These are phyloP conservation scores for Heliothis subflexa DNA, from an alignment of 1,140 invertebrate species.

Conservation along the genomic window DNA sequence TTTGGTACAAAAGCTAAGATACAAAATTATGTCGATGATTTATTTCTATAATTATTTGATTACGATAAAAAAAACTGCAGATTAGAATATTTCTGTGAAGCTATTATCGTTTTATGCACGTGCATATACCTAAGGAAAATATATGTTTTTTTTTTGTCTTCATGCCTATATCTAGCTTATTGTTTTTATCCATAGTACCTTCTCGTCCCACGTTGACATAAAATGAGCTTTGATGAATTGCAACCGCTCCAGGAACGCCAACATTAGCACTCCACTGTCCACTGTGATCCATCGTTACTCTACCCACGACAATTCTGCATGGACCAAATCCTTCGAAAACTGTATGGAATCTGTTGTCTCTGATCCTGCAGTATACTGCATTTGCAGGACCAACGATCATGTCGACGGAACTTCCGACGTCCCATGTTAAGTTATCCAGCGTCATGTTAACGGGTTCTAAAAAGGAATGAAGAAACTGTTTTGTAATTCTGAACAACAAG, in stretches of 20 bases:
- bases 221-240: conserved; percentile 55
- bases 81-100: no score
- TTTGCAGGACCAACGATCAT: conserved; percentile 64
- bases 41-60: no score
- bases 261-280: conserved; percentile 68
- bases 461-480: no score
- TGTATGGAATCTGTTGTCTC: conserved; percentile 41
- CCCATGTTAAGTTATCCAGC: neutral
- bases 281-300: conserved; percentile 56
- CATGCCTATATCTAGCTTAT: neutral
- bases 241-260: conserved; percentile 62
- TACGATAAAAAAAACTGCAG: no score
- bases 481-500: no score
- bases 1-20: no score
- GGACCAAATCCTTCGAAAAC: conserved; percentile 70
- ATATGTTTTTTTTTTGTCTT: no score
- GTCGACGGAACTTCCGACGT: conserved; percentile 42
- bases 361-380: conserved; percentile 67
- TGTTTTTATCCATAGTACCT: conserved; percentile 50
- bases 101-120: no score
- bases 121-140: no score
- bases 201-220: conserved; percentile 54
- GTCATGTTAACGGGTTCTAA: no score
- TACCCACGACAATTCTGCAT: conserved; percentile 63
- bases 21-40: no score